phyloP scores from a whole-genome alignment of 2,888 invertebrate genomes.

The Drosophila trichaetosa region DNA sequence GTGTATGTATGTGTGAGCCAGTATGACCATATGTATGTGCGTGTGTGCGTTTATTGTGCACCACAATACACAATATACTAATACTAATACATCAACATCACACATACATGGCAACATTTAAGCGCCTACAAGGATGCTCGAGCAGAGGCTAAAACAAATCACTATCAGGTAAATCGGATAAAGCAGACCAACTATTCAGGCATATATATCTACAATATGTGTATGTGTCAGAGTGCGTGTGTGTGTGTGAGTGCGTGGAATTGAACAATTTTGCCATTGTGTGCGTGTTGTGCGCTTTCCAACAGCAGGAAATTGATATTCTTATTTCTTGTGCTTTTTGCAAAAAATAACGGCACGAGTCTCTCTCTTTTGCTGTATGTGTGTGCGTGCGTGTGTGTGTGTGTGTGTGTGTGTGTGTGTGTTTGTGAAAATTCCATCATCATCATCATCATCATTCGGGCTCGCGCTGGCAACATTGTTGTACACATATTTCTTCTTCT shows the following conservation, averaged over 20 bases:
- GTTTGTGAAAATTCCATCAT: conserved; percentile 75
- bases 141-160: conserved; percentile 35
- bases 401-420: conserved; percentile 17
- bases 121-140: conserved; percentile 48
- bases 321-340: conserved; percentile 77
- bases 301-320: conserved; percentile 78
- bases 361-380: conserved; percentile 36
- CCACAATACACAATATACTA: conserved; percentile 54
- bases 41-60: conserved; percentile 49
- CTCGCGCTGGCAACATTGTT: conserved; percentile 64
- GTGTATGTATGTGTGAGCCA: conserved; percentile 38
- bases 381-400: background rate
- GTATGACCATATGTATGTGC: conserved; percentile 64
- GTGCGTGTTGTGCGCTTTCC: conserved; percentile 64
- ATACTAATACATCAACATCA: conserved; percentile 25
- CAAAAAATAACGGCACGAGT: conserved; percentile 60
- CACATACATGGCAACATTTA: conserved; percentile 47
- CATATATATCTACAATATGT: conserved; percentile 7
- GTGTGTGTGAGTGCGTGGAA: conserved; percentile 50
- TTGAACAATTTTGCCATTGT: conserved; percentile 60
- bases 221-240: conserved; percentile 37
- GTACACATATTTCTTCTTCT: conserved; percentile 76
- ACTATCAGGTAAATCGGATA: conserved; percentile 56
- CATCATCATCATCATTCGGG: conserved; percentile 55
- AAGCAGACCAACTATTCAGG: conserved; percentile 28